Evolutionary conservation across 1,140 invertebrate genomes (phyloP).

Genomic region (Zaprionus capensis): DNA sequence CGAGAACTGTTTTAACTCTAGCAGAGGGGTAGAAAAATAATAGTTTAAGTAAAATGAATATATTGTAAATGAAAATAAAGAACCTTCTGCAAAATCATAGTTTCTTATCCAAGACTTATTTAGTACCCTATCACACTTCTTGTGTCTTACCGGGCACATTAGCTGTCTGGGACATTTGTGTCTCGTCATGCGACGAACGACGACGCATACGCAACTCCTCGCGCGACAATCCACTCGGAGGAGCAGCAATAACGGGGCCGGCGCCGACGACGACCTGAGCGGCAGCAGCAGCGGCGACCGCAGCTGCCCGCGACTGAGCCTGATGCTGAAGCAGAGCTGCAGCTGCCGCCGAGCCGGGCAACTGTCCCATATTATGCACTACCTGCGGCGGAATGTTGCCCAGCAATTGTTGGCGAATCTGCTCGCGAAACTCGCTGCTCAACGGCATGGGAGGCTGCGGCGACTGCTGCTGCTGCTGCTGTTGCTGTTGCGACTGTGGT

Average conservation of each 20-base stretch:
- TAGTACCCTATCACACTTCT: too few species aligned
- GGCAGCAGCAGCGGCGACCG: slow-evolving; percentile 75
- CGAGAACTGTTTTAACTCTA: slow-evolving; percentile 79
- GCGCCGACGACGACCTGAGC: slow-evolving; percentile 59
- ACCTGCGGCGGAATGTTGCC: slow-evolving; percentile 79
- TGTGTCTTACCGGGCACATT: slow-evolving; percentile 69
- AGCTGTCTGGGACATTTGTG: slow-evolving; percentile 71
- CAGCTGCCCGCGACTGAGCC: slow-evolving; percentile 78
- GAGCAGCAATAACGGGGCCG: slow-evolving; percentile 50
- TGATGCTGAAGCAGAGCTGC: slow-evolving; percentile 80
- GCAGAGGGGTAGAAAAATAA: slow-evolving; percentile 40
- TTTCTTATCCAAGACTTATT: too few species aligned
- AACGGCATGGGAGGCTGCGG: slow-evolving; percentile 70
- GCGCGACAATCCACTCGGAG: slow-evolving; percentile 56
- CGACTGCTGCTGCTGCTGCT: slow-evolving; percentile 35
- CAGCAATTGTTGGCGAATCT: slow-evolving; percentile 77
- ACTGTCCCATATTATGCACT: slow-evolving; percentile 77
- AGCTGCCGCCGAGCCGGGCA: slow-evolving; percentile 76
- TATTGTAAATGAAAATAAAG: background rate
- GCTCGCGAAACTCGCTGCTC: slow-evolving; percentile 81
- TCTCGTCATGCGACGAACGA: slow-evolving; percentile 83
- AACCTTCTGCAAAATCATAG: background rate
- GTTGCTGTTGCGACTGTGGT: slow-evolving; percentile 21
- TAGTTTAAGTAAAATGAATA: slow-evolving; percentile 5
- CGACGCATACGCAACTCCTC: slow-evolving; percentile 82